These are phyloP conservation scores for Tupaia tana DNA, from an alignment of 2,113 vertebrate species.

Conservation along the genomic window DNA sequence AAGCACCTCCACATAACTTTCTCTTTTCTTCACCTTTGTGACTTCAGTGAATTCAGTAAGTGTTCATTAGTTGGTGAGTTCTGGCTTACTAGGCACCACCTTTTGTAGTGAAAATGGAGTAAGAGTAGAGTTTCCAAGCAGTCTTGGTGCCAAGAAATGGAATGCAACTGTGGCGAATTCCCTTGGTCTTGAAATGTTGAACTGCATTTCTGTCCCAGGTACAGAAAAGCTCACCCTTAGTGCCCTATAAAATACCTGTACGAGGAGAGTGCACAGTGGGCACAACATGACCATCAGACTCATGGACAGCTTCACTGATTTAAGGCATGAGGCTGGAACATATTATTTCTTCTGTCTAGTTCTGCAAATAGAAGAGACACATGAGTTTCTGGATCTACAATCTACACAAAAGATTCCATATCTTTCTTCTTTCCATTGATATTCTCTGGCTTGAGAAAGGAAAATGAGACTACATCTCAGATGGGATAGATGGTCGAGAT, in stretches of 20 bases:
- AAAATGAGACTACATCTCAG: no score
- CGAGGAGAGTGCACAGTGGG: slow-evolving; percentile 75
- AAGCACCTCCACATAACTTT: slow-evolving; percentile 32
- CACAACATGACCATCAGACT: slow-evolving; percentile 77
- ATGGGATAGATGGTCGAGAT: no score
- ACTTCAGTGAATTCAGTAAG: neutral
- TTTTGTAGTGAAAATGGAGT: slow-evolving; percentile 74
- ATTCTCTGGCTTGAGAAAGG: no score
- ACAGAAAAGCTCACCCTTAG: slow-evolving; percentile 74
- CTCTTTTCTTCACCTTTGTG: slow-evolving; percentile 45
- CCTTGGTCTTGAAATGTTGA: slow-evolving; percentile 40
- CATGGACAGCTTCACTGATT: neutral
- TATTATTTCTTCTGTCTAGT: slow-evolving; percentile 74
- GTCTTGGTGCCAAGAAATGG: slow-evolving; percentile 74
- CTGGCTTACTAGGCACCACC: slow-evolving; percentile 74
- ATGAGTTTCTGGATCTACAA: slow-evolving; percentile 56
- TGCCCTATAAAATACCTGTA: slow-evolving; percentile 78
- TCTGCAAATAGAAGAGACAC: neutral
- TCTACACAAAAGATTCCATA: slow-evolving; percentile 84
- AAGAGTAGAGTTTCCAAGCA: slow-evolving; percentile 71
- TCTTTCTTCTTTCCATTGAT: no score
- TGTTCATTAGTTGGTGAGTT: neutral
- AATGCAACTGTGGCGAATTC: slow-evolving; percentile 73
- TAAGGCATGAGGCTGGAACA: neutral
- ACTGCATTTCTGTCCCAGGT: slow-evolving; percentile 78